Evolutionary conservation across 2,888 invertebrate species (phyloP), one percentile per base, ranked within the genome.

Genomic region (Tiliacea aurago): DNA sequence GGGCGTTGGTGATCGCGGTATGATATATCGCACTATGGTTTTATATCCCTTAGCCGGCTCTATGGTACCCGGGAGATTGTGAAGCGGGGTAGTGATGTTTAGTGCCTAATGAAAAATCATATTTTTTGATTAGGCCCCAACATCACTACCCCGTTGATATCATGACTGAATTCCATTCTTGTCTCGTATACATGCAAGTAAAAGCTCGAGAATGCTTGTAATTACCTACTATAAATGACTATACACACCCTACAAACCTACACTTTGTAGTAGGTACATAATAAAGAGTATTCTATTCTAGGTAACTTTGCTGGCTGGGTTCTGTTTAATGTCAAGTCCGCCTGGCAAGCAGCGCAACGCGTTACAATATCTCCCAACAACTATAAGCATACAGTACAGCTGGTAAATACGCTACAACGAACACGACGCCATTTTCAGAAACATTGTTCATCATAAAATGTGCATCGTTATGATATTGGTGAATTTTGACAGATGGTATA

Each of bases 391-490:
- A 65, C 33, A 63, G 41, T 55, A 68, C 43, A 49, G 65, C 55
- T 58, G 41, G 58, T 71, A 63, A 81, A 81, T 78, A 78, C 56
- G 53, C 23, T 51, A 62, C 59, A 76, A 56, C 43, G 41, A 64
- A 73, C 67, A 23, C 62, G 68, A 55, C 59, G 64, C 74, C 76
- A 80, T 79, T 77, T 81, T 72, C 73, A 71, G 45, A 45, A 58
- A 74, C 69, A 78, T 72, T 74, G 76, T 84, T 70, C 62, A 56
- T 75, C 83, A 73, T 73, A 62, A 47, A 80, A 80, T 78, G 75
- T 76, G 78, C 77, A 80, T 74, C 64, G 75, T 80, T 74, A 79
- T 71, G 80, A 74, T 85, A 85, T 58, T 80, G 70, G 79, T 53
- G 64, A 41, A 63, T 81, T 78, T 80, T 84, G 80, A 80, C 84